Evolutionary conservation across 2,797 vertebrate species (phyloP).

Genomic region (Diglossa cyanea): DNA sequence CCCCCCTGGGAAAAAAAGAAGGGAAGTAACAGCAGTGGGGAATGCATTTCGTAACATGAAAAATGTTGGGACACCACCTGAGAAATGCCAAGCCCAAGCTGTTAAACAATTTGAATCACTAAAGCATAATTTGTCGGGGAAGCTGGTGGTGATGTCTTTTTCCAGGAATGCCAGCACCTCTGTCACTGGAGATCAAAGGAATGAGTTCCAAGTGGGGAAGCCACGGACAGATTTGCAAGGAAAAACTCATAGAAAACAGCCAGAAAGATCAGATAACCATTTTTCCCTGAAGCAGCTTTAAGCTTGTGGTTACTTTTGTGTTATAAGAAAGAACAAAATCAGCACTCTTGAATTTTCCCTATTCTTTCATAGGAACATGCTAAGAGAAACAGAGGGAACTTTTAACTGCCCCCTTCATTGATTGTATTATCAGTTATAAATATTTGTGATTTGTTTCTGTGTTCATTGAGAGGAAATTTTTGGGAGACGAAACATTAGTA

Average conservation of each 20-base stretch:
- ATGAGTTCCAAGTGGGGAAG: not conserved
- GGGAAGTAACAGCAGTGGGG: accelerated
- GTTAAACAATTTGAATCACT: not conserved
- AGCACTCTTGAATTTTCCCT: not conserved
- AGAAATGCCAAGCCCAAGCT: not conserved
- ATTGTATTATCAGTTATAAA: not conserved
- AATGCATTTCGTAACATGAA: too few species aligned
- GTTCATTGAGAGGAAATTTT: not conserved
- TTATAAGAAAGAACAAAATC: not conserved
- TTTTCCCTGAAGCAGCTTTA: not conserved
- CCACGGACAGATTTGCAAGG: not conserved
- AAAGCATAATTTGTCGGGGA: not conserved
- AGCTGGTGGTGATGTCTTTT: not conserved
- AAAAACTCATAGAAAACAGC: not conserved
- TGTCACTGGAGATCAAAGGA: not conserved
- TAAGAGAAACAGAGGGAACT: not conserved
- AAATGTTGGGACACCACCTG: not conserved
- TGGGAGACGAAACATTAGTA: not conserved
- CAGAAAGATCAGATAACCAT: not conserved
- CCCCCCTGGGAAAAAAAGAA: accelerated
- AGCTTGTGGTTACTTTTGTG: not conserved
- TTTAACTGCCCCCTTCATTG: not conserved
- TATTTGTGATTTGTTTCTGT: not conserved
- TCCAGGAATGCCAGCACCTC: not conserved
- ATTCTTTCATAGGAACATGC: not conserved